Evolutionary conservation across 2,797 vertebrate genomes (phyloP), one percentile per base, ranked within the genome.

Genomic region (Coilia nasus): DNA sequence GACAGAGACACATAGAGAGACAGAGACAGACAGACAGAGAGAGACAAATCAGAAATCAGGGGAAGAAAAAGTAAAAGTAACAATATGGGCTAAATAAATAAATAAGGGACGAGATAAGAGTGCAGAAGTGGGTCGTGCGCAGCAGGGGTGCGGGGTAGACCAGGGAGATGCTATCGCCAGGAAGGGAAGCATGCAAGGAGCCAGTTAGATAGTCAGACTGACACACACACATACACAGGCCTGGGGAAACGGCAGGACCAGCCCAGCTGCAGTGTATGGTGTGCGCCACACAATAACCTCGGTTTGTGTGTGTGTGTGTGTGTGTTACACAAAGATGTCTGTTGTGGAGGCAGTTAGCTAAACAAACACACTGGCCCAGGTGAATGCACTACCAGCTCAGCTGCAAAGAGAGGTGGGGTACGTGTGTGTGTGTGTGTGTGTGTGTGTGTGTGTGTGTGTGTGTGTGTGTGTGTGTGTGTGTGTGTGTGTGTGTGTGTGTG

Each of bases 121-220:
- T 6, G 6, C 14, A 14, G 4, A 75, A 75, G 67, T 75, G 41
- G 67, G 67, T 75, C 67, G 41, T 75, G 67, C 67, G 28, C 67
- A 75, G 67, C 67, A 75, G 67, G 67, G 31, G 67, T 17, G 28
- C 67, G 35, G 28, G 67, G 35, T 7, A 19, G 67, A 28, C 67
- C 31, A 17, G 67, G 67, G 67, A 75, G 67, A 75, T 75, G 67
- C 67, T 75, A 75, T 75, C 67, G 31, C 28, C 15, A 17, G 67
- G 12, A 41, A 75, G 28, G 12, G 28, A 23, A 14, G 67, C 31
- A 35, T 41, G 67, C 28, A 41, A 41, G 67, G 28, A 75, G 67
- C 23, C 67, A 17, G 67, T 41, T 19, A 17, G 28, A 10, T 25
- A 28, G 28, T 11, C 64, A 71, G 28, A 71, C 46, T 10, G 10